These are phyloP conservation scores for Byasa hedistus DNA, from an alignment of 2,888 invertebrate species.

Conservation along the genomic window DNA sequence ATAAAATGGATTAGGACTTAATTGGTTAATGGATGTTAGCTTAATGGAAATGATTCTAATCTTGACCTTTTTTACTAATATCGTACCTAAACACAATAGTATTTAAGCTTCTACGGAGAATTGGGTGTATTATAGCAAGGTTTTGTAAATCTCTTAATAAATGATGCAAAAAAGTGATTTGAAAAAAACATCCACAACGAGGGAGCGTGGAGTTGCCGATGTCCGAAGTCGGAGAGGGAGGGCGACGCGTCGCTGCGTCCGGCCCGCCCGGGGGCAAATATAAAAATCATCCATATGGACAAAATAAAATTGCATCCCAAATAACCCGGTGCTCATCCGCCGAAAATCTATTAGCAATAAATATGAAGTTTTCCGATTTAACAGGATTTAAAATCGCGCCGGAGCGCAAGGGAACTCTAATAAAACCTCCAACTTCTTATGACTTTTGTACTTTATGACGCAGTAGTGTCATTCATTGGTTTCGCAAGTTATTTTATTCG, in stretches of 20 bases:
- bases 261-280: constrained; percentile 67
- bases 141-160: constrained; percentile 18
- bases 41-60: too few relatives aligned
- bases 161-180: constrained; percentile 38
- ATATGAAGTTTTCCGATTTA: constrained; percentile 80
- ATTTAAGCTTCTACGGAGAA: too few relatives aligned
- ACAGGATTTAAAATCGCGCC: constrained; percentile 72
- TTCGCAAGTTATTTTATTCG: constrained; percentile 33
- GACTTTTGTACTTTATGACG: constrained; percentile 68
- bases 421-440: constrained; percentile 63
- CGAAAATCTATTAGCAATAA: constrained; percentile 80
- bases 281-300: constrained; percentile 80
- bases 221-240: constrained; percentile 65
- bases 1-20: too few relatives aligned
- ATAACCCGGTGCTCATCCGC: constrained; percentile 75
- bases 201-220: constrained; percentile 54
- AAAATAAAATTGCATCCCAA: constrained; percentile 79
- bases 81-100: too few relatives aligned
- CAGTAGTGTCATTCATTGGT: constrained; percentile 64
- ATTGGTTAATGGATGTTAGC: too few relatives aligned
- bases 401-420: constrained; percentile 46
- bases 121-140: background rate
- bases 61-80: too few relatives aligned
- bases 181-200: constrained; percentile 41
- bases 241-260: constrained; percentile 50